These are phyloP conservation scores for Saxidomus purpurata DNA, from an alignment of 1,140 invertebrate genomes.

Conservation along the genomic window DNA sequence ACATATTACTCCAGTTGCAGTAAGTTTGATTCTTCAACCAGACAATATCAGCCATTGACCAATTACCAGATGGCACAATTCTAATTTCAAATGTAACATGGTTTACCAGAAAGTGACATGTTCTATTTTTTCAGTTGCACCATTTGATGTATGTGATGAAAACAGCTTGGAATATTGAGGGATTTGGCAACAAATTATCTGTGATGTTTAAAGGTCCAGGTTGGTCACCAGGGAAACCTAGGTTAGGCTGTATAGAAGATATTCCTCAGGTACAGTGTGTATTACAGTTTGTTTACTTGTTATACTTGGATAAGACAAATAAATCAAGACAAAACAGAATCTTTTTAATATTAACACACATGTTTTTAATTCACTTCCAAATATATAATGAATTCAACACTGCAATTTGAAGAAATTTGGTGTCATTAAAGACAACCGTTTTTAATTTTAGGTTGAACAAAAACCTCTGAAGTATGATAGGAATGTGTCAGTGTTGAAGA, in stretches of 20 bases:
- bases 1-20: no score
- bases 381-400: no score
- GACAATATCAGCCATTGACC: no score
- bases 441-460: conserved; percentile 73
- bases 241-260: conserved; percentile 92
- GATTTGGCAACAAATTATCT: conserved; percentile 89
- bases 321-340: not conserved
- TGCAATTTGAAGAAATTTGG: conserved; percentile 21
- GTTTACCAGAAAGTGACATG: no score
- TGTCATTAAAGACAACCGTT: not conserved
- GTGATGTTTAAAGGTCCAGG: conserved; percentile 94
- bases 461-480: conserved; percentile 90
- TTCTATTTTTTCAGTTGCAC: conserved; percentile 89
- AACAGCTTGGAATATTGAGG: conserved; percentile 88
- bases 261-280: conserved; percentile 91
- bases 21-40: no score
- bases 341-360: not conserved
- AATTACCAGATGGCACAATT: no score
- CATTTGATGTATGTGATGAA: conserved; percentile 90
- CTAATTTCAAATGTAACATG: no score
- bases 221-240: conserved; percentile 93
- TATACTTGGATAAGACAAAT: conserved; percentile 43
- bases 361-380: not conserved
- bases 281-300: conserved; percentile 43
- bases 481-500: conserved; percentile 90